Conservation (phyloP, 1,140 invertebrate species). For the Asbolus verrucosus region DNA sequence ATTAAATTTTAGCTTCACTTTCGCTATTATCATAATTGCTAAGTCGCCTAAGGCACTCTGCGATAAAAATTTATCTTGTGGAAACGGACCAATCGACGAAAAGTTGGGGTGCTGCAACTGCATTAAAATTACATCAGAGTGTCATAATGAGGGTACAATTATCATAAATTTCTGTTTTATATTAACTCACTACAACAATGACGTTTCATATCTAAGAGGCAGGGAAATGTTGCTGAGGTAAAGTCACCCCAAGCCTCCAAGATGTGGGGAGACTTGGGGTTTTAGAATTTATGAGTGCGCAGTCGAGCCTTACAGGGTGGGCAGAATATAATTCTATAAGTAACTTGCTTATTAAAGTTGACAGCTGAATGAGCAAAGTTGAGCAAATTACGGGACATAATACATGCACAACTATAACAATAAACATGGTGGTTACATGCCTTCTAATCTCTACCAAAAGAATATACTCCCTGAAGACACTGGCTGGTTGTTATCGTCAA, state of each 20-base stretch:
- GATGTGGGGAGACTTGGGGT: conserved; percentile 14
- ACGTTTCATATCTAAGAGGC: background rate
- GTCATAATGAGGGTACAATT: conserved; percentile 25
- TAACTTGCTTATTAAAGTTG: too few relatives aligned
- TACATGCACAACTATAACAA: too few relatives aligned
- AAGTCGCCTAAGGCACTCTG: too few relatives aligned
- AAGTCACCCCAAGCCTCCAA: conserved; percentile 25
- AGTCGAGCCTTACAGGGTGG: conserved; percentile 19
- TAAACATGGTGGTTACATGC: too few relatives aligned
- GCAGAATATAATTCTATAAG: conserved; percentile 10
- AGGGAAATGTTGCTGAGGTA: conserved; percentile 27
- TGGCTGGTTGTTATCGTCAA: too few relatives aligned
- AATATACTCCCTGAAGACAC: too few relatives aligned
- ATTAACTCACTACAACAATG: background rate
- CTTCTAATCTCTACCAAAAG: too few relatives aligned
- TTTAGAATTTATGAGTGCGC: conserved; percentile 18
- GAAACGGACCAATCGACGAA: too few relatives aligned
- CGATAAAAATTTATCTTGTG: conserved; percentile 12
- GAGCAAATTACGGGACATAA: too few relatives aligned
- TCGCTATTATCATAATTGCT: too few relatives aligned
- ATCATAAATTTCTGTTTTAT: conserved; percentile 30
- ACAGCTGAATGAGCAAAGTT: background rate
- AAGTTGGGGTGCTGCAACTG: too few relatives aligned
- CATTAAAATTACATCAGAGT: conserved; percentile 17
- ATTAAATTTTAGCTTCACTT: too few relatives aligned